These are phyloP conservation scores for Isotomurus palustris DNA, from an alignment of 2,888 invertebrate species.

Conservation along the genomic window DNA sequence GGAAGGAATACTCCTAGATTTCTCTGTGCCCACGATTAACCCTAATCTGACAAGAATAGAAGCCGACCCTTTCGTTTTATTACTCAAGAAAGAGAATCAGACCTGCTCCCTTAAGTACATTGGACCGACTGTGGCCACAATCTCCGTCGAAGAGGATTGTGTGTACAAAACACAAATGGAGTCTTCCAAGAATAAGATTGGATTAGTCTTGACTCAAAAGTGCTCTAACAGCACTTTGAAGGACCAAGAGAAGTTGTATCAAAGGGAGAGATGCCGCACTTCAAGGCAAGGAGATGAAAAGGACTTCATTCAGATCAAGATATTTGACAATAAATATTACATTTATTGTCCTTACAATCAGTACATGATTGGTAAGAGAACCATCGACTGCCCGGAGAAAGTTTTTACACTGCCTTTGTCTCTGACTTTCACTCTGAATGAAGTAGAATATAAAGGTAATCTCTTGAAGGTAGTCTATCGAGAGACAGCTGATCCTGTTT, in stretches of 20 bases:
- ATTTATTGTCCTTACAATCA: background rate
- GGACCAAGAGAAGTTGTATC: background rate
- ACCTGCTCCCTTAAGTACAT: constrained; percentile 19
- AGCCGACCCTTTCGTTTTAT: constrained; percentile 24
- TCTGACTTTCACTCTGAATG: background rate
- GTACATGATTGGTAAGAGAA: background rate
- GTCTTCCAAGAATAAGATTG: background rate
- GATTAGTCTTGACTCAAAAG: background rate
- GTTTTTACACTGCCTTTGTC: background rate
- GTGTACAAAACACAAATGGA: constrained; percentile 1
- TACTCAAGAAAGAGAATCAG: constrained; percentile 2
- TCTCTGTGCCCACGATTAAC: constrained; percentile 18
- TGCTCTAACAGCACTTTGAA: background rate
- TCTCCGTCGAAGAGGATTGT: constrained; percentile 25
- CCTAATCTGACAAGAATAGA: constrained; percentile 12
- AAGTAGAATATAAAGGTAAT: background rate
- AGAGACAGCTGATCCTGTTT: background rate
- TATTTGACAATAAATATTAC: background rate
- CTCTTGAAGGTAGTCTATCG: background rate
- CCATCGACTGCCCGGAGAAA: background rate
- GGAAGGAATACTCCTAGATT: constrained; percentile 14
- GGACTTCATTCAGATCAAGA: background rate
- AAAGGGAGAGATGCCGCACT: background rate
- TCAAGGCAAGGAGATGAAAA: background rate
- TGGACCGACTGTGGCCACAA: constrained; percentile 16